These are phyloP conservation scores for Miichthys miiuy DNA, from an alignment of 2,797 vertebrate genomes.

Conservation along the genomic window DNA sequence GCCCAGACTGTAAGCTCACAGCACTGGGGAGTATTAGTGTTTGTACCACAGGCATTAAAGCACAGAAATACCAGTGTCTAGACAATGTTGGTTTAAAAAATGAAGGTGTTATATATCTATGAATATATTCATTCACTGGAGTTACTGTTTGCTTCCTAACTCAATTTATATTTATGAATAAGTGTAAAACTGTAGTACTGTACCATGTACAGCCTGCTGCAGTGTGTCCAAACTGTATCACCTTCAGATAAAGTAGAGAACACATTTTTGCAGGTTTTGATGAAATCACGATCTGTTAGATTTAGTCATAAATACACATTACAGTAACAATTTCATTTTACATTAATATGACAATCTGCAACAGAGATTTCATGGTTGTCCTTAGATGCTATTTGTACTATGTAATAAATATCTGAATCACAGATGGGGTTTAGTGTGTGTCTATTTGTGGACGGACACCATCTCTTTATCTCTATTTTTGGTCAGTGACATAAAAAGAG, in stretches of 20 bases:
- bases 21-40: too few relatives aligned
- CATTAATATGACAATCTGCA: background rate
- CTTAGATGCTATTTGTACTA: background rate
- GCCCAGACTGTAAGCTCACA: too few relatives aligned
- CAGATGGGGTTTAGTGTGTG: background rate
- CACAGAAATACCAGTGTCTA: too few relatives aligned
- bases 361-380: background rate
- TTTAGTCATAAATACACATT: background rate
- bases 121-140: background rate
- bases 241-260: background rate
- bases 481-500: slow-evolving; percentile 19
- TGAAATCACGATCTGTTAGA: background rate
- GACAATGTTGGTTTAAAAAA: background rate
- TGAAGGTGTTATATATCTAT: background rate
- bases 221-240: background rate
- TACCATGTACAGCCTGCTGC: background rate
- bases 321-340: background rate
- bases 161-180: background rate
- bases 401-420: background rate
- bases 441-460: background rate
- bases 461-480: slow-evolving; percentile 10
- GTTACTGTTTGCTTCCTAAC: background rate
- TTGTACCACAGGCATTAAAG: too few relatives aligned
- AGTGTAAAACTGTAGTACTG: background rate
- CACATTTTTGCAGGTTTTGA: background rate